Evolutionary conservation across 2,888 invertebrate species (phyloP), one percentile per base, ranked within the genome.

Genomic region (Petrolisthes cinctipes): DNA sequence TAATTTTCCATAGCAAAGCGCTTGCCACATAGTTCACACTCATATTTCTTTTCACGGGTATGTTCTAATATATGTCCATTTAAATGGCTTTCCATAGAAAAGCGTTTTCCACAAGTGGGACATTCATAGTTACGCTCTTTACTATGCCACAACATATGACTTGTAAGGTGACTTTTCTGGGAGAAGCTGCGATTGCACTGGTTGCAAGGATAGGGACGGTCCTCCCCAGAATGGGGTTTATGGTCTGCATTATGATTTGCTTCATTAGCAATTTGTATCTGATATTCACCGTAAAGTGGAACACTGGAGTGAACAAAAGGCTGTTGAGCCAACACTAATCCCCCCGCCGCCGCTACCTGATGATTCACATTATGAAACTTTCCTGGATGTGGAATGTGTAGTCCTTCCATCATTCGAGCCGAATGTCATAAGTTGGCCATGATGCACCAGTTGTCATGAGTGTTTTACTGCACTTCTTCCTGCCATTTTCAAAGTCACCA

Each of bases 301-400:
- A 80, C 68, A 57, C 73, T 79, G 20, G 87, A 61, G 51, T 88
- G 87, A 53, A 75, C 61, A 14, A 84, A 79, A 11, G 80, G 80
- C 75, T 88, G 87, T n/a, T 84, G 84, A 20, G 73, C 84, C 51
- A 84, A 57, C 37, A 84, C 83, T 57, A 68, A 23, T 68, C 83
- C 81, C 37, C 80, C 75, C 61, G 71, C 71, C 71, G 71, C 7
- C 20, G 71, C 71, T 20, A 20, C 20, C 20, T 71, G 71, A 14
- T 83, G 87, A 84, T 84, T 88, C 7, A 88, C 82, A 82, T 66
- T 83, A 73, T 88, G 87, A 84, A 81, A 88, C 73, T 88, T 88
- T 75, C 87, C 87, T 83, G 87, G 87, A 84, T 88, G 83, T 76
- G 87, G 87, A 88, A 88, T 88, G 81, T 88, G 87, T 66, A 88